Conservation (phyloP, 2,888 invertebrate genomes). For the Oscheius sp. region DNA sequence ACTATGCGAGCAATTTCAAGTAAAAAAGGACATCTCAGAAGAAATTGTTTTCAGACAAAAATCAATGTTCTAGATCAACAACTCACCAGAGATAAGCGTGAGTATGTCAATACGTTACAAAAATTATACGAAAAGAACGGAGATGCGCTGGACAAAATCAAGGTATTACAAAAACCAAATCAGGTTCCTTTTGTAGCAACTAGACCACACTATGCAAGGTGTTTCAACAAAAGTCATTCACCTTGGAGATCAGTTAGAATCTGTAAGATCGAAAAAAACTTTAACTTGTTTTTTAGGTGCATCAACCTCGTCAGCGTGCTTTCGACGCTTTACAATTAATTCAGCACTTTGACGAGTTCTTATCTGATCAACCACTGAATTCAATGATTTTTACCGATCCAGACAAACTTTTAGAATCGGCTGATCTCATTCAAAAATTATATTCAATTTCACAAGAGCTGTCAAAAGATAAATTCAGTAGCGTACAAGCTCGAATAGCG, state of each 20-base stretch:
- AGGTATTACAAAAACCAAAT: conserved; percentile 38
- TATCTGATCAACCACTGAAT: conserved; percentile 84
- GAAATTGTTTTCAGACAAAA: conserved; percentile 54
- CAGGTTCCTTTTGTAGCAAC: conserved; percentile 78
- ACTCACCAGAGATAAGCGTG: conserved; percentile 64
- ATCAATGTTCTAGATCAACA: conserved; percentile 63
- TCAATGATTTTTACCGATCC: conserved; percentile 88
- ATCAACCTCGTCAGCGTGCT: conserved; percentile 80
- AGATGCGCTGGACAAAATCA: conserved; percentile 64
- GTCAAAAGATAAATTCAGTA: conserved; percentile 62
- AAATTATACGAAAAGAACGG: conserved; percentile 64
- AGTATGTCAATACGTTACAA: conserved; percentile 63
- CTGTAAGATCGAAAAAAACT: conserved; percentile 69
- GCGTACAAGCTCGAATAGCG: conserved; percentile 67
- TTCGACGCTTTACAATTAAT: conserved; percentile 93
- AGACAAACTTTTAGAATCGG: conserved; percentile 87
- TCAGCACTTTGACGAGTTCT: conserved; percentile 89
- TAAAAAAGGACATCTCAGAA: conserved; percentile 7
- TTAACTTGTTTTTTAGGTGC: conserved; percentile 30
- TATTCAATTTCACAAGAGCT: conserved; percentile 91
- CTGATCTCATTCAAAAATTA: conserved; percentile 95
- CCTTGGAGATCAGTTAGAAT: conserved; percentile 96
- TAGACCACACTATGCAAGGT: conserved; percentile 93
- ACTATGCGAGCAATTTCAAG: conserved; percentile 68
- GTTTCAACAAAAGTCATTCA: conserved; percentile 97